Percentiles rank a stretch among this genome's conserved stretches.
Conservation (phyloP, 2,113 vertebrate genomes). For the Panthera uncia region DNA sequence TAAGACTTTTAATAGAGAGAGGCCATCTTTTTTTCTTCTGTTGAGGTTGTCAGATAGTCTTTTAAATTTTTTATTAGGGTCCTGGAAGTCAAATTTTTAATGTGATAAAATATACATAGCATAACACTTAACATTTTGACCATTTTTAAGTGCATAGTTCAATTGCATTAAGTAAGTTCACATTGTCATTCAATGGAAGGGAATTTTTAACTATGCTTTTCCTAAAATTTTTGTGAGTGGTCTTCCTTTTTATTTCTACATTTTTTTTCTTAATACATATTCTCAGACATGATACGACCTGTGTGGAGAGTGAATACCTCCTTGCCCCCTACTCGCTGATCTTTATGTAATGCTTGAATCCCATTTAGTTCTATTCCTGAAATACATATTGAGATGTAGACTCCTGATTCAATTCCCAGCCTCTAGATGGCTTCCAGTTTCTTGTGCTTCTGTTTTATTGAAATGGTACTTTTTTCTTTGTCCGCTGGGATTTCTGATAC, state of each 20-base stretch:
- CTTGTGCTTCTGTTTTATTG: neutral
- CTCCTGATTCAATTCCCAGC: neutral
- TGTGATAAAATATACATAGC: neutral
- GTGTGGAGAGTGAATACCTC: neutral
- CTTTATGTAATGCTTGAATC: neutral
- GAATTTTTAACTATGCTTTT: neutral
- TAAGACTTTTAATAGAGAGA: neutral
- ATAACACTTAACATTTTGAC: neutral
- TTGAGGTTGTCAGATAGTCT: neutral
- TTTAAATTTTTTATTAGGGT: neutral
- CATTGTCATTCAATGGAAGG: neutral
- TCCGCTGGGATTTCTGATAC: neutral
- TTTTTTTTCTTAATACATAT: neutral
- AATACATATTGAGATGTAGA: neutral
- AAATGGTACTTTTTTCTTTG: neutral
- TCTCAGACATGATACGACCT: neutral
- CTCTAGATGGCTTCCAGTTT: neutral
- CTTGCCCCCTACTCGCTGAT: neutral
- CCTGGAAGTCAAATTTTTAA: neutral
- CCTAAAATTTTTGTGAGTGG: neutral
- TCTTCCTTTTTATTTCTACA: neutral
- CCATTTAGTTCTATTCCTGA: neutral
- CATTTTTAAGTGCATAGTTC: neutral
- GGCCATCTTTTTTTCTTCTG: neutral
- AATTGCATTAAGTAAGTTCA: neutral